Evolutionary conservation across 2,888 invertebrate genomes (phyloP).

Genomic region (Agrotis ipsilon): DNA sequence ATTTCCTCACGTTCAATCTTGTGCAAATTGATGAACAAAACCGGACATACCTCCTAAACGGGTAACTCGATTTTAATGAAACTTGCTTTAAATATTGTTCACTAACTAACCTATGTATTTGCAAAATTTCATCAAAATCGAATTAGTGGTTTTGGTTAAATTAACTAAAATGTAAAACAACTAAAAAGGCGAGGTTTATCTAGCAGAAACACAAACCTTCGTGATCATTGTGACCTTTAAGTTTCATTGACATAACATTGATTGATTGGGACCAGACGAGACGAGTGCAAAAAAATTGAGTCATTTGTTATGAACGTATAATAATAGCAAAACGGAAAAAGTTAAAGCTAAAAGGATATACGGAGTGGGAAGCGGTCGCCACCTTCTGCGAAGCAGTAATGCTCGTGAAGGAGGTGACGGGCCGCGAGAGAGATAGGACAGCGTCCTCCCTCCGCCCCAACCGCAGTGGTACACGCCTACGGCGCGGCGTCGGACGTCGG

Average conservation of each 20-base stretch:
- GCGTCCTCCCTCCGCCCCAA: no score
- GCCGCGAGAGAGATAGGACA: no score
- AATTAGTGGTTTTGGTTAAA: not conserved
- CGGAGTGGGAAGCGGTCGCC: no score
- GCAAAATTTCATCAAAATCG: not conserved
- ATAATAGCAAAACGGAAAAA: not conserved
- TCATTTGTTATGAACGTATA: not conserved
- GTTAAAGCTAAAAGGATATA: not conserved
- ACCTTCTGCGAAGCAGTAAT: no score
- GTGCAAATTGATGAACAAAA: not conserved
- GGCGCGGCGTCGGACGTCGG: no score
- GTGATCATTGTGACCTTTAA: conserved; percentile 23
- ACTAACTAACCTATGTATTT: not conserved
- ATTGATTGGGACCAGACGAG: not conserved
- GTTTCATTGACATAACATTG: conserved; percentile 7
- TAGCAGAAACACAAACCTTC: not conserved
- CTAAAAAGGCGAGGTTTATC: not conserved
- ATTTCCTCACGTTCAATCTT: not conserved
- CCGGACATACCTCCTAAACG: not conserved
- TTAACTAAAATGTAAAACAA: not conserved
- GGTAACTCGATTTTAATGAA: not conserved
- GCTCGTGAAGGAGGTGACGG: no score
- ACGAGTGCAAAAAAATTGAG: not conserved
- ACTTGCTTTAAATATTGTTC: not conserved
- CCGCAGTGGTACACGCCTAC: no score